Base-by-base conservation (phyloP, 2,113 vertebrate genomes). In the Sterrhoptilus dennistouni region DNA sequence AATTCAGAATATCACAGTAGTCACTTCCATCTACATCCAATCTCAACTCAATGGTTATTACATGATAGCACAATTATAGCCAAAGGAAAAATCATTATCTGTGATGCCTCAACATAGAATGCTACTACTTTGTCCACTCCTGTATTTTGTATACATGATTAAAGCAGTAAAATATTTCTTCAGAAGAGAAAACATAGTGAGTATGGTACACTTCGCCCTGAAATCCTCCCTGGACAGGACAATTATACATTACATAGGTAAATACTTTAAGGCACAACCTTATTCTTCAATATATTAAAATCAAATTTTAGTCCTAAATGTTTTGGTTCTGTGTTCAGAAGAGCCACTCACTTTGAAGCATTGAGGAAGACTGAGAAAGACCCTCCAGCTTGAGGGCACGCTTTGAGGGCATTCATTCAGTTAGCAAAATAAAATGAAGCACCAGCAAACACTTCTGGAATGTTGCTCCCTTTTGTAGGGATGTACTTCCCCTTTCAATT, bases 41-140 rank as follows among this genome's bases (percentile, higher is more conserved):
- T 44, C 38, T 49, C 35, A 78, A 31, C 12, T 47, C 35, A 24
- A 5, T 17, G 6, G n/a, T 59, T 91, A 77, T 59, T 47, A 57
- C 0, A 1, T 0, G 0, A 27, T 4, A 76, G 15, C 11, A 68
- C 4, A 45, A 25, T 61, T 52, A 17, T 11, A 75, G 42, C 2
- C 38, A 65, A 84, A 90, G 21, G n/a, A 25, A 82, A 90, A 77
- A 94, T 10, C 29, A 65, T 42, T 81, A 77, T 21, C 28, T 24
- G 14, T n/a, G 36, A 27, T 17, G 44, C 11, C 11, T 59, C 44
- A 64, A 33, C 0, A 1, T 9, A 57, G 33, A 84, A 50, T 29
- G 75, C 12, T 50, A 71, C 6, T 63, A 65, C 18, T 91, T 42
- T 2, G 2, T 59, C 53, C 33, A 47, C 14, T 33, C 38, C 11